phyloP scores from a whole-genome alignment of 1,140 invertebrate species.

The Diorhabda sublineata region DNA sequence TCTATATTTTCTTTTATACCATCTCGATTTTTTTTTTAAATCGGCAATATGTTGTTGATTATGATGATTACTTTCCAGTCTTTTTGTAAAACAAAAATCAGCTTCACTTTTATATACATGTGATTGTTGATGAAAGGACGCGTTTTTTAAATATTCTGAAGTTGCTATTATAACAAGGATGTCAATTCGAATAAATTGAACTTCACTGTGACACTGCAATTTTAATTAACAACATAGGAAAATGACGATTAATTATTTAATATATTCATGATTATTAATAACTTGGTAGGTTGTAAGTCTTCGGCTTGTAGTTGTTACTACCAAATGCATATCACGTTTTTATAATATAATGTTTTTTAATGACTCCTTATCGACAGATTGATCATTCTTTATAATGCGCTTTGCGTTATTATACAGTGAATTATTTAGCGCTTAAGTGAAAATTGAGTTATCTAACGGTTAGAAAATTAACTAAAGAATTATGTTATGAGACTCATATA shows the following conservation, averaged over 20 bases:
- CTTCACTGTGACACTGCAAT: neutral
- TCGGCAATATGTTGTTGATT: no score
- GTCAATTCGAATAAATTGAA: neutral
- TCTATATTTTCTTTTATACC: no score
- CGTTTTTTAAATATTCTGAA: no score
- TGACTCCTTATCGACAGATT: neutral
- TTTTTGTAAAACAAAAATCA: no score
- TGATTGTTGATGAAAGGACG: no score
- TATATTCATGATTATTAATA: neutral
- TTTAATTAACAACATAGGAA: neutral
- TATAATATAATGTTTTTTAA: neutral
- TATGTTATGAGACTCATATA: no score
- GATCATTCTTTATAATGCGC: neutral
- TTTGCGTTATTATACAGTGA: neutral
- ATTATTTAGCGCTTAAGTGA: no score
- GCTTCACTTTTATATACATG: no score
- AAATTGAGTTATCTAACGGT: no score
- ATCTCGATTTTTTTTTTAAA: no score
- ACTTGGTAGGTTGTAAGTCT: neutral
- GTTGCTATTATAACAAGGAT: neutral
- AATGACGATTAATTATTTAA: neutral
- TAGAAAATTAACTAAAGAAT: no score
- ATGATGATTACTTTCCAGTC: no score
- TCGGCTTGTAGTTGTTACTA: neutral
- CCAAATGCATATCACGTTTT: slow-evolving; percentile 2